Conservation (phyloP, 1,140 invertebrate species). For the Saccostrea cuccullata region DNA sequence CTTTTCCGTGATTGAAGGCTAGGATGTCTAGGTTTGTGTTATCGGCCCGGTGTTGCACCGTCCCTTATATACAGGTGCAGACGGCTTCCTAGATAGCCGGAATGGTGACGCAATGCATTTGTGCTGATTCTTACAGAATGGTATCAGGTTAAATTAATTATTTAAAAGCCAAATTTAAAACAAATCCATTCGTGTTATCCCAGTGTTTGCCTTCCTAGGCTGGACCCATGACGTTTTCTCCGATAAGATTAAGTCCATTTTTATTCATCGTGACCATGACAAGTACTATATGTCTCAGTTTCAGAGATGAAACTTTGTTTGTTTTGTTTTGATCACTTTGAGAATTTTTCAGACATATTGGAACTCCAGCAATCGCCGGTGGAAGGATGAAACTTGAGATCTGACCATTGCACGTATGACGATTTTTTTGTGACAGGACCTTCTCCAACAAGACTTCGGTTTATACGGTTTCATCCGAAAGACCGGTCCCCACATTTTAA, state of each 20-base stretch:
- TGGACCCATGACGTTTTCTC: constrained; percentile 21
- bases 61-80: constrained; percentile 24
- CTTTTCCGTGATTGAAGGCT: background rate
- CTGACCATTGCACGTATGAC: too few species aligned
- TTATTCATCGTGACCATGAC: constrained; percentile 11
- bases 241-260: constrained; percentile 31
- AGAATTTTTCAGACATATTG: too few species aligned
- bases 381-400: too few species aligned
- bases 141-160: constrained; percentile 27
- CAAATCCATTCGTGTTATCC: constrained; percentile 35
- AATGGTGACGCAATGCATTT: constrained; percentile 29
- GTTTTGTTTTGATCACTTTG: too few species aligned
- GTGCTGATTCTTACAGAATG: constrained; percentile 6
- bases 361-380: too few species aligned
- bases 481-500: too few species aligned
- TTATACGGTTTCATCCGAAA: too few species aligned
- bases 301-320: too few species aligned
- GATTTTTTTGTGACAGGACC: too few species aligned
- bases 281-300: background rate
- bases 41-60: background rate
- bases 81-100: background rate
- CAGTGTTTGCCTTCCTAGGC: background rate
- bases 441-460: too few species aligned
- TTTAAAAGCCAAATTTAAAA: constrained; percentile 22
- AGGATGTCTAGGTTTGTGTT: background rate